Conservation (phyloP, 2,888 invertebrate species). For the Hoplodrina blanda region DNA sequence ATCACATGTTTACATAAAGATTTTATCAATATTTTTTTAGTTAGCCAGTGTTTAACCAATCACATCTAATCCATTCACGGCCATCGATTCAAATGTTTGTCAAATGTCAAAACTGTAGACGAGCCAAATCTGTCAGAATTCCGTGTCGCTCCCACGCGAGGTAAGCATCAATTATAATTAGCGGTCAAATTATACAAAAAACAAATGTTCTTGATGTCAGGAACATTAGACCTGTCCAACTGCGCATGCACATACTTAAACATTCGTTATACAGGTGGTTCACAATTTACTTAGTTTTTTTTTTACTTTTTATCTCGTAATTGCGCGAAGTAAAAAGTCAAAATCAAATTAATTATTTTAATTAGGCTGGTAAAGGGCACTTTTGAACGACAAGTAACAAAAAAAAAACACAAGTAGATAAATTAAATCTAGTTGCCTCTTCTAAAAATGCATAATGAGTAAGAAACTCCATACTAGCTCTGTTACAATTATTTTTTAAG, state of each 20-base stretch:
- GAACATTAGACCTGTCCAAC: constrained; percentile 1
- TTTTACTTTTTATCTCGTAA: too few species aligned
- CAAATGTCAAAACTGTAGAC: constrained; percentile 22
- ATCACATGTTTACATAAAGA: too few species aligned
- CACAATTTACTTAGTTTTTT: constrained; percentile 2
- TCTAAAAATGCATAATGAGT: too few species aligned
- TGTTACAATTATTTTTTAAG: too few species aligned
- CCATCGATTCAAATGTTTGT: constrained; percentile 7
- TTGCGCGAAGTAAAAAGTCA: too few species aligned
- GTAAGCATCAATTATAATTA: constrained; percentile 48
- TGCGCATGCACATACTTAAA: constrained; percentile 19
- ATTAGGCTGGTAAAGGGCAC: too few species aligned
- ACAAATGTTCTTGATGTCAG: constrained; percentile 41
- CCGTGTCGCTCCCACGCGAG: constrained; percentile 39
- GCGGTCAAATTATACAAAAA: constrained; percentile 34
- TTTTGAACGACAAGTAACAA: too few species aligned
- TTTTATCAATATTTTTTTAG: too few species aligned
- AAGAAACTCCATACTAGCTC: too few species aligned
- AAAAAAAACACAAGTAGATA: too few species aligned
- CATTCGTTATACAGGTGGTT: constrained; percentile 29
- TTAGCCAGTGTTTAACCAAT: background rate
- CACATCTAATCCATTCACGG: constrained; percentile 8
- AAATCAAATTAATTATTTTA: too few species aligned
- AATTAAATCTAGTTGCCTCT: too few species aligned
- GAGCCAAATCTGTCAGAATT: constrained; percentile 35